These are phyloP conservation scores for Hemistola chrysoprasaria DNA, from an alignment of 2,888 invertebrate genomes.

Conservation along the genomic window DNA sequence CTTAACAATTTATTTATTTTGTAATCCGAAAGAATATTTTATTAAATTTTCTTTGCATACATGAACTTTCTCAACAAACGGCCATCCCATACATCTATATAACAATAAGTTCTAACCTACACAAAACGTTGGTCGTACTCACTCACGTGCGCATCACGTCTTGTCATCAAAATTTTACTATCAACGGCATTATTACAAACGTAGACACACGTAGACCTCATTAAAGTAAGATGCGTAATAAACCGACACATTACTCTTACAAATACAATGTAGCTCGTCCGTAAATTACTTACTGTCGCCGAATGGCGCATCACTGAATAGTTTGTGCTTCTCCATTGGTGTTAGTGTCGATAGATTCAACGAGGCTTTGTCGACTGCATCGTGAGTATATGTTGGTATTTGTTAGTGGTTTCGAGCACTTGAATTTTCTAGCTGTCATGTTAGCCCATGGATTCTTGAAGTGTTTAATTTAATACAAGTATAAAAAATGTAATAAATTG, in stretches of 20 bases:
- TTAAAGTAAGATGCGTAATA: conserved; percentile 70
- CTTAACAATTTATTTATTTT: no score
- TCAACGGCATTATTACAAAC: conserved; percentile 24
- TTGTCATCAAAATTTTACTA: conserved; percentile 37
- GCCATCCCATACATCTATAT: no score
- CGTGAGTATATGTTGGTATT: no score
- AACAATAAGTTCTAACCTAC: no score
- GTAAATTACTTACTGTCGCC: conserved; percentile 80
- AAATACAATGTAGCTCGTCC: conserved; percentile 63
- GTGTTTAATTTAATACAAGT: no score
- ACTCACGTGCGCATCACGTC: conserved; percentile 17
- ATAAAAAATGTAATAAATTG: no score
- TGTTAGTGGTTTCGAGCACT: no score
- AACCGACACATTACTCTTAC: conserved; percentile 66
- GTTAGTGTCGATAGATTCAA: conserved; percentile 29
- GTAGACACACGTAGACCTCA: conserved; percentile 50
- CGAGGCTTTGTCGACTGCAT: conserved; percentile 9
- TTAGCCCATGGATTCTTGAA: no score
- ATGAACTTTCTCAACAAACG: no score
- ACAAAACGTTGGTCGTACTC: not conserved
- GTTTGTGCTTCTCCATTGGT: conserved; percentile 50
- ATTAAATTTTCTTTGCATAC: no score
- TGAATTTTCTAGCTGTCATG: no score
- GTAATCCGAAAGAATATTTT: no score
- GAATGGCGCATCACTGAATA: conserved; percentile 72